Conservation (phyloP, 2,797 vertebrate species). For the Diceros bicornis region DNA sequence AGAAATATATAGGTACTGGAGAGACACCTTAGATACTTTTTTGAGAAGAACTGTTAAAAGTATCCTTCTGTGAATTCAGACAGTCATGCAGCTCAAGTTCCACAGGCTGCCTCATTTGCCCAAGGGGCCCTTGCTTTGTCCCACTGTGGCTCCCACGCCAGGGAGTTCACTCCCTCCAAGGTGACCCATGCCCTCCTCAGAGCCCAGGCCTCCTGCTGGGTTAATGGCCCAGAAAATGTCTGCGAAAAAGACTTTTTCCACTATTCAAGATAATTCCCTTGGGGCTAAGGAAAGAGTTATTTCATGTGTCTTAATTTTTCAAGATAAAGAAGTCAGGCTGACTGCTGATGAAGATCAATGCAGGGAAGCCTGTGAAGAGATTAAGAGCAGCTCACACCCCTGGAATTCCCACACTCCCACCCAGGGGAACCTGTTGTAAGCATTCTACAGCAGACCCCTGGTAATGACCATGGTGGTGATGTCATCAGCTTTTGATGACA, state of each 20-base stretch:
- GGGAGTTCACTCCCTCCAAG: background rate
- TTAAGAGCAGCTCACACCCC: background rate
- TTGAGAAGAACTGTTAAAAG: background rate
- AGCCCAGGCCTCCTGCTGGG: background rate
- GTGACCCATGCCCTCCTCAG: background rate
- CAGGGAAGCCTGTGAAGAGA: background rate
- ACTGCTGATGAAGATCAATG: background rate
- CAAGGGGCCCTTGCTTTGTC: background rate
- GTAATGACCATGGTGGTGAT: background rate
- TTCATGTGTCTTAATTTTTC: slow-evolving; percentile 26
- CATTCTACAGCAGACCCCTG: background rate
- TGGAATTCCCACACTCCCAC: background rate
- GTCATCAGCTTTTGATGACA: background rate
- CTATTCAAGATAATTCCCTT: slow-evolving; percentile 4
- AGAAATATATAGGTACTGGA: background rate
- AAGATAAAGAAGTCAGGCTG: slow-evolving; percentile 14
- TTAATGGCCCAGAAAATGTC: slow-evolving; percentile 7
- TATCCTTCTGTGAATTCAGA: slow-evolving; percentile 30
- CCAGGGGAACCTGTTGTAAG: background rate
- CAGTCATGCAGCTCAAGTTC: background rate
- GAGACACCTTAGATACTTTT: background rate
- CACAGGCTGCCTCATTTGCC: background rate
- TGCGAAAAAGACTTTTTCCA: background rate
- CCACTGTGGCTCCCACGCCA: background rate
- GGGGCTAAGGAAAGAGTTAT: background rate